Conservation (phyloP, 1,140 invertebrate species). For the Psix sp. region DNA sequence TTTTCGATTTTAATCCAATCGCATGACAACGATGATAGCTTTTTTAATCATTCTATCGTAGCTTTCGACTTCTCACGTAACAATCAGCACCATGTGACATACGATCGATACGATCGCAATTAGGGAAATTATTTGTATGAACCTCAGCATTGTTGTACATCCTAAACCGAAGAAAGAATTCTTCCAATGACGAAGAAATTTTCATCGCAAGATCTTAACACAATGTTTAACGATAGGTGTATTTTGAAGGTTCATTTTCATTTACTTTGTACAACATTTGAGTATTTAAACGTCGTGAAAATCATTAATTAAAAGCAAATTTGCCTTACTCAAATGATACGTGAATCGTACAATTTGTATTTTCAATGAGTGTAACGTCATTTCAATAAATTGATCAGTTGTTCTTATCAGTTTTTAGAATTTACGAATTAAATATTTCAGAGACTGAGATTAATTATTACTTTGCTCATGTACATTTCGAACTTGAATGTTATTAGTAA, state of each 20-base stretch:
- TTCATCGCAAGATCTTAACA: conserved; percentile 27
- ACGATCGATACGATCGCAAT: conserved; percentile 59
- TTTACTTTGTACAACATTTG: conserved; percentile 46
- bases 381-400: no score
- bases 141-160: conserved; percentile 38
- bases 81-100: conserved; percentile 54
- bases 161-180: conserved; percentile 47
- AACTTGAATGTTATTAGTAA: no score
- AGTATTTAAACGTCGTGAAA: conserved; percentile 11
- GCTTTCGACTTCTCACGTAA: conserved; percentile 34
- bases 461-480: no score
- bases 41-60: conserved; percentile 17
- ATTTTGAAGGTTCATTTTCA: conserved; percentile 38
- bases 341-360: no score
- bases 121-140: conserved; percentile 43
- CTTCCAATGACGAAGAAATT: no score
- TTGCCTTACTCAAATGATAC: background rate
- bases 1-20: conserved; percentile 11
- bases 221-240: conserved; percentile 39
- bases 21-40: no score
- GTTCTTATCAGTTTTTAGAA: no score
- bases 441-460: no score
- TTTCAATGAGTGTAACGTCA: no score
- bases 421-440: no score
- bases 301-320: background rate